These are phyloP conservation scores for Melanogrammus aeglefinus DNA, from an alignment of 2,797 vertebrate species.

Conservation along the genomic window DNA sequence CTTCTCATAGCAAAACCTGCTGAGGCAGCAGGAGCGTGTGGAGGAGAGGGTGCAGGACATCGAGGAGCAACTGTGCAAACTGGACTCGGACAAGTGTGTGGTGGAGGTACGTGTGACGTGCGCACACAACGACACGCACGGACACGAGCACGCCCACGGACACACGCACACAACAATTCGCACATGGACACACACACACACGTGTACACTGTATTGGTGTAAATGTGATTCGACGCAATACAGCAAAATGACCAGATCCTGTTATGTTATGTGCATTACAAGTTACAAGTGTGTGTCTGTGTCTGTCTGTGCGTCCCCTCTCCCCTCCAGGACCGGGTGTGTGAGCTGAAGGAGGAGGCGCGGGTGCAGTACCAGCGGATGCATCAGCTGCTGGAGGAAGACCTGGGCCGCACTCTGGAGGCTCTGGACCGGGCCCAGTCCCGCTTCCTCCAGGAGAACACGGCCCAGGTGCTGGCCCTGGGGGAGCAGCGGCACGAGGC, in stretches of 20 bases:
- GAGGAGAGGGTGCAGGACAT: slow-evolving; percentile 97
- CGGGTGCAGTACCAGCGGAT: slow-evolving; percentile 96
- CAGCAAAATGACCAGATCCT: not conserved
- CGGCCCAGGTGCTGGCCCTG: slow-evolving; percentile 89
- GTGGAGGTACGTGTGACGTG: slow-evolving; percentile 82
- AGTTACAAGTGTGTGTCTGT: slow-evolving; percentile 3
- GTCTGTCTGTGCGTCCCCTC: not conserved
- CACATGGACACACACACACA: too few species aligned
- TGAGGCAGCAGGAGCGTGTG: slow-evolving; percentile 96
- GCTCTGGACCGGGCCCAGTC: slow-evolving; percentile 94
- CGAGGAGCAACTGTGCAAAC: slow-evolving; percentile 96
- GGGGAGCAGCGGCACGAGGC: slow-evolving; percentile 96
- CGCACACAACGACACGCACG: not conserved
- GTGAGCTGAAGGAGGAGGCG: slow-evolving; percentile 95
- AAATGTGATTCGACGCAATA: not conserved
- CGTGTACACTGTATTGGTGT: not conserved
- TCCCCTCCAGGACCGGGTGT: slow-evolving; percentile 86
- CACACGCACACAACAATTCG: not conserved
- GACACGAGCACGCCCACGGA: not conserved
- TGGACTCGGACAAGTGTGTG: slow-evolving; percentile 97
- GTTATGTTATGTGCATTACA: not conserved
- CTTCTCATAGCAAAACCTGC: slow-evolving; percentile 87
- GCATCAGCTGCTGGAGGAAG: slow-evolving; percentile 97
- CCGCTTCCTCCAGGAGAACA: slow-evolving; percentile 96
- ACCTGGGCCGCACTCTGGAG: slow-evolving; percentile 93